Evolutionary conservation across 2,797 vertebrate genomes (phyloP).

Genomic region (Lutjanus campechanus): DNA sequence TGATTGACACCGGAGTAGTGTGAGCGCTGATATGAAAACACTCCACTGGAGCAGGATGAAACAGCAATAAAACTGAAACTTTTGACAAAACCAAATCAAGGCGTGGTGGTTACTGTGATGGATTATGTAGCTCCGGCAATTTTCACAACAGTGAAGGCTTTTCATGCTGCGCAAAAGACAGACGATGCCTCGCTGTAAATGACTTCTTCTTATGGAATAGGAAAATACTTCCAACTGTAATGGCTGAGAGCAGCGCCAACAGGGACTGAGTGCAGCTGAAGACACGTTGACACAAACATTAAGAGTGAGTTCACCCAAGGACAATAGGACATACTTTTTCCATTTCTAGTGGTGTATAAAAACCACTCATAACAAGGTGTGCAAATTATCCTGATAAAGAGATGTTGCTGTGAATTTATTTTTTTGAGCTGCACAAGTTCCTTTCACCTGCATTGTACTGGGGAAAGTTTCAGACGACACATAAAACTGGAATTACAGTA

Average conservation of each 20-base stretch:
- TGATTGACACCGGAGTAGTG: slow-evolving; percentile 45
- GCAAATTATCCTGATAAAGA: neutral
- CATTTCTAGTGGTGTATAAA: neutral
- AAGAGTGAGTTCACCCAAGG: neutral
- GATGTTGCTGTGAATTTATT: neutral
- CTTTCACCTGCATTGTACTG: no score
- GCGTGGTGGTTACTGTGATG: slow-evolving; percentile 40
- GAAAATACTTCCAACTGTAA: slow-evolving; percentile 6
- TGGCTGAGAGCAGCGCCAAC: neutral
- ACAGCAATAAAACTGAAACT: slow-evolving; percentile 45
- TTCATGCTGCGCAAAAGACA: slow-evolving; percentile 14
- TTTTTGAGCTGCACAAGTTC: neutral
- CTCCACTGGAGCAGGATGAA: slow-evolving; percentile 45
- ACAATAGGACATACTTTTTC: neutral
- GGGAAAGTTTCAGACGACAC: neutral
- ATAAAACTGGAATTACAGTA: neutral
- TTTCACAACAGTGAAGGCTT: slow-evolving; percentile 39
- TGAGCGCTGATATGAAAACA: slow-evolving; percentile 56
- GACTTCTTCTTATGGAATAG: neutral
- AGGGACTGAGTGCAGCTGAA: neutral
- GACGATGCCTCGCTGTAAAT: slow-evolving; percentile 13
- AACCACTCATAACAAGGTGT: neutral
- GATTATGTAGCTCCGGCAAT: slow-evolving; percentile 25
- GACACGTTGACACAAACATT: neutral
- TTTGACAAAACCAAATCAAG: slow-evolving; percentile 55